A percentile compares a stretch with the other conserved stretches of the same genome.
phyloP scores from a whole-genome alignment of 2,113 vertebrate species.

The Notarius lentiginosus region DNA sequence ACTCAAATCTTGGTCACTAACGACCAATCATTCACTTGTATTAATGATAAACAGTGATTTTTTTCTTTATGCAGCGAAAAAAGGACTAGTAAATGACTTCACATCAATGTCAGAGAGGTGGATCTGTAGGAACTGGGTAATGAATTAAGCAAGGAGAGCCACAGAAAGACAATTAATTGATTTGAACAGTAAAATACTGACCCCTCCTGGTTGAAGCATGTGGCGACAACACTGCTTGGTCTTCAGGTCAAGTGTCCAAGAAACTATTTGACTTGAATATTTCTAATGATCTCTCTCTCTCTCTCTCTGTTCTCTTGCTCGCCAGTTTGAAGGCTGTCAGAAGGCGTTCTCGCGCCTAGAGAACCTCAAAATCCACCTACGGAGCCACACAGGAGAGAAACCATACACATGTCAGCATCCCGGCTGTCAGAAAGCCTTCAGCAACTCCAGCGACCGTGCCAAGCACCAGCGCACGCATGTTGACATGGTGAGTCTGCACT shows the following conservation, averaged over 20 bases:
- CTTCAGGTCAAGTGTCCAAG: constrained; percentile 22
- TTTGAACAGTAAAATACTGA: constrained; percentile 61
- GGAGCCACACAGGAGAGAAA: constrained; percentile 95
- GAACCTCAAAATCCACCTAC: constrained; percentile 96
- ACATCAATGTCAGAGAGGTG: neutral
- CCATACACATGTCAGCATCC: constrained; percentile 92
- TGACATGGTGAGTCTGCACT: constrained; percentile 71
- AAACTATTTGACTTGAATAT: neutral
- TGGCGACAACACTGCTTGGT: neutral
- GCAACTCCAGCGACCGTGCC: constrained; percentile 96
- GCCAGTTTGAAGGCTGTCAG: constrained; percentile 92
- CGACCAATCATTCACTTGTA: constrained; percentile 3
- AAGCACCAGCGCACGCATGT: constrained; percentile 97
- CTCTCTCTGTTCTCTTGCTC: neutral
- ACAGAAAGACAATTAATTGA: constrained; percentile 42
- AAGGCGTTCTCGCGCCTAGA: constrained; percentile 97
- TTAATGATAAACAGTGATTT: constrained; percentile 6
- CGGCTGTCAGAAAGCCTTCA: constrained; percentile 95
- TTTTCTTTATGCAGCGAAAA: neutral
- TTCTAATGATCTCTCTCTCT: neutral
- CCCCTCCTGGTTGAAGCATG: constrained; percentile 66
- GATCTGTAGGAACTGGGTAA: constrained; percentile 3
- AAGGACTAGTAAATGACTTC: neutral
- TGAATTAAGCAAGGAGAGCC: neutral
- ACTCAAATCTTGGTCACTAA: neutral